These are phyloP conservation scores for Clarias macrocephalus DNA, from an alignment of 2,113 vertebrate species.

Conservation along the genomic window DNA sequence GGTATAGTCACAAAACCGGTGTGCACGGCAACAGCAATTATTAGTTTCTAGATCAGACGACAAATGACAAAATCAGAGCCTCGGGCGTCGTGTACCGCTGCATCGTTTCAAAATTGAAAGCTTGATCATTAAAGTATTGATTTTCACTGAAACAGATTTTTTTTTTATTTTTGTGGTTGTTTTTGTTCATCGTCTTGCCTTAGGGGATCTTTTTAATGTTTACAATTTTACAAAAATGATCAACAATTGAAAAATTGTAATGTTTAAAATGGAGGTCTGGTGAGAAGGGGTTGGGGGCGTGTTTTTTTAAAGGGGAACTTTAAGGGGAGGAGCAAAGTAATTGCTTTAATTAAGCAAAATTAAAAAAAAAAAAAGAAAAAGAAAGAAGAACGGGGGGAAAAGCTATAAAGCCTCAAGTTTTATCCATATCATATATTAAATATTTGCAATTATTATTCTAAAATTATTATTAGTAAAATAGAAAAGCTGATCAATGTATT, in stretches of 20 bases:
- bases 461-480: not conserved
- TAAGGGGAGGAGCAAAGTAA: not conserved
- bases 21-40: not conserved
- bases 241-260: not conserved
- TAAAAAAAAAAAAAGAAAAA: no score
- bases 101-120: not conserved
- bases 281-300: not conserved
- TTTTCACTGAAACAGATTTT: not conserved
- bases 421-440: not conserved
- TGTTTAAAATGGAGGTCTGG: not conserved
- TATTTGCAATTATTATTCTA: not conserved
- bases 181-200: not conserved
- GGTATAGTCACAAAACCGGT: not conserved
- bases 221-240: not conserved
- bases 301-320: not conserved
- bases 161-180: not conserved
- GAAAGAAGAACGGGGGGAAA: not conserved
- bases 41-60: not conserved
- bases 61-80: not conserved
- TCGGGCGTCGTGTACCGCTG: not conserved
- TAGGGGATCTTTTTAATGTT: not conserved
- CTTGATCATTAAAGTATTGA: not conserved
- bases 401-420: not conserved
- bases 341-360: not conserved
- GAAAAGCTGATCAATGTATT: not conserved